Percentiles rank a stretch among this genome's conserved stretches.
Evolutionary conservation across 2,113 vertebrate species (phyloP).

Genomic region (Petrocephalus zakoni): DNA sequence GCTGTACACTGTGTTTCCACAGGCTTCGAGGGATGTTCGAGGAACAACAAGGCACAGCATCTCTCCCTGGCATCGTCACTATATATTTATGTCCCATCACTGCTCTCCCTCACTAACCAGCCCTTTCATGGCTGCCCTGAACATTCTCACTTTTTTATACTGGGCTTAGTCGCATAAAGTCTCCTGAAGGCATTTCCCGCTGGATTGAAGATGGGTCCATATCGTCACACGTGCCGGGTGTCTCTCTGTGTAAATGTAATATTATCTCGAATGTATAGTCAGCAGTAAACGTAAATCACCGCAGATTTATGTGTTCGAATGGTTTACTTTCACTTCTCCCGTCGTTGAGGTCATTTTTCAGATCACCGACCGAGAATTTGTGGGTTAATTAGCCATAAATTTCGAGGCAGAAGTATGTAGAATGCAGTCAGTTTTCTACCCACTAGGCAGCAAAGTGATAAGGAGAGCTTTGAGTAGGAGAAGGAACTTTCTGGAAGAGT

Average conservation of each 20-base stretch:
- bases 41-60: not conserved
- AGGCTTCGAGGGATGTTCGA: not conserved
- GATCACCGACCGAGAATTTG: not conserved
- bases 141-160: not conserved
- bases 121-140: not conserved
- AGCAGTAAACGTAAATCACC: not conserved
- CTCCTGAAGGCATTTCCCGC: not conserved
- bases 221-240: not conserved
- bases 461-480: not conserved
- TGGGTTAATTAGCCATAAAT: not conserved
- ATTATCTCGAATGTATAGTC: not conserved
- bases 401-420: not conserved
- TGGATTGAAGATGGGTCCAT: not conserved
- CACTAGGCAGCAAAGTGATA: not conserved
- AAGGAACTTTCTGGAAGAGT: not conserved
- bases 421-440: not conserved
- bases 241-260: not conserved
- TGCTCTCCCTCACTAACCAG: no score
- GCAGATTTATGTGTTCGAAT: not conserved
- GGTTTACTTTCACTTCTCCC: not conserved
- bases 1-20: not conserved
- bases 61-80: not conserved
- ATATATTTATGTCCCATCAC: not conserved
- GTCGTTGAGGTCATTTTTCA: not conserved
- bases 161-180: not conserved